phyloP scores from a whole-genome alignment of 2,888 invertebrate species.

The Lottia gigantea region DNA sequence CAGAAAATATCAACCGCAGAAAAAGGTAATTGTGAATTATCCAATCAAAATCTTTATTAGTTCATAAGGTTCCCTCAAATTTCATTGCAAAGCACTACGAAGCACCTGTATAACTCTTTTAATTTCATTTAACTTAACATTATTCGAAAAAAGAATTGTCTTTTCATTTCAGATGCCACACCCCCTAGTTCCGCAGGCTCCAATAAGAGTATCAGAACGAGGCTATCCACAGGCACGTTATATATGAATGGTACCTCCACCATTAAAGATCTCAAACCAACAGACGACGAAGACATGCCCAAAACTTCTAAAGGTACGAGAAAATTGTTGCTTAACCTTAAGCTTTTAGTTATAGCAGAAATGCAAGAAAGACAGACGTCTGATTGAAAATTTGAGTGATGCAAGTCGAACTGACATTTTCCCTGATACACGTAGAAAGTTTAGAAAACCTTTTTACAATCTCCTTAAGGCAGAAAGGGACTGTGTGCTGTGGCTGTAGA shows the following conservation, averaged over 20 bases:
- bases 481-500: background rate
- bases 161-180: background rate
- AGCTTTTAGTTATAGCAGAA: too few relatives aligned
- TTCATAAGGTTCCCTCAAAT: too few relatives aligned
- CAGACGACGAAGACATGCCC: background rate
- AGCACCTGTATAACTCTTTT: too few relatives aligned
- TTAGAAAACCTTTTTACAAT: too few relatives aligned
- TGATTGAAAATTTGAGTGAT: background rate
- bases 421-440: too few relatives aligned
- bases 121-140: too few relatives aligned
- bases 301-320: background rate
- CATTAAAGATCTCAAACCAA: slow-evolving; percentile 17
- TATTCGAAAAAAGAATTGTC: background rate
- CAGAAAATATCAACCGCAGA: too few relatives aligned
- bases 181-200: slow-evolving; percentile 4
- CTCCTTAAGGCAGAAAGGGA: background rate
- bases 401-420: background rate
- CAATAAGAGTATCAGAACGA: slow-evolving; percentile 42
- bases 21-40: too few relatives aligned
- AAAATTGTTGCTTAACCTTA: too few relatives aligned
- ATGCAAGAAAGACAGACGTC: background rate
- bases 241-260: slow-evolving; percentile 54
- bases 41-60: too few relatives aligned
- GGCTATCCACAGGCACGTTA: slow-evolving; percentile 53
- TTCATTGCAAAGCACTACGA: too few relatives aligned